These are phyloP conservation scores for Isoperla grammatica DNA, from an alignment of 2,888 invertebrate genomes.

Conservation along the genomic window DNA sequence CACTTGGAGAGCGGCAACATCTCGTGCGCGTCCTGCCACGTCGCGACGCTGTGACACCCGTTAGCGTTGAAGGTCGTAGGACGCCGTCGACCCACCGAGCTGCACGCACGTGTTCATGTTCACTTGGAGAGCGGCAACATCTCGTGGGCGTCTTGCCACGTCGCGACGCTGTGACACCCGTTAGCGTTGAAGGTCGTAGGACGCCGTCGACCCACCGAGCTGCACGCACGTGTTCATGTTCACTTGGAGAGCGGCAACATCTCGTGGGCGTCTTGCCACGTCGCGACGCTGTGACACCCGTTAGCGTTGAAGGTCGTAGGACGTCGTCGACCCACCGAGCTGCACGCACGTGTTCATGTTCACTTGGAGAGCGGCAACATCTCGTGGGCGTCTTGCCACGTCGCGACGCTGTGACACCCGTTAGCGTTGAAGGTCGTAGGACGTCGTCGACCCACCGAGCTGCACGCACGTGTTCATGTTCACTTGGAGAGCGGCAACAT, in stretches of 20 bases:
- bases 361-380: slow-evolving; percentile 39
- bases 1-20: slow-evolving; percentile 39
- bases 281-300: slow-evolving; percentile 35
- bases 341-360: slow-evolving; percentile 40
- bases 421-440: slow-evolving; percentile 38
- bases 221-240: slow-evolving; percentile 40
- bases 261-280: slow-evolving; percentile 48
- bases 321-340: slow-evolving; percentile 40
- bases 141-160: slow-evolving; percentile 48
- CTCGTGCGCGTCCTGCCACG: slow-evolving; percentile 48
- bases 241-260: slow-evolving; percentile 39
- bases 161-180: slow-evolving; percentile 35
- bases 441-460: slow-evolving; percentile 40
- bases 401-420: slow-evolving; percentile 35
- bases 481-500: slow-evolving; percentile 39
- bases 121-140: slow-evolving; percentile 39
- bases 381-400: slow-evolving; percentile 48
- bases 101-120: slow-evolving; percentile 40
- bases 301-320: slow-evolving; percentile 38
- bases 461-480: slow-evolving; percentile 40
- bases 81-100: slow-evolving; percentile 40
- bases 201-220: slow-evolving; percentile 40
- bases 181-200: slow-evolving; percentile 38
- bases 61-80: slow-evolving; percentile 38
- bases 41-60: slow-evolving; percentile 35